phyloP scores from a whole-genome alignment of 2,888 invertebrate species.

The Drosophila anceps region DNA sequence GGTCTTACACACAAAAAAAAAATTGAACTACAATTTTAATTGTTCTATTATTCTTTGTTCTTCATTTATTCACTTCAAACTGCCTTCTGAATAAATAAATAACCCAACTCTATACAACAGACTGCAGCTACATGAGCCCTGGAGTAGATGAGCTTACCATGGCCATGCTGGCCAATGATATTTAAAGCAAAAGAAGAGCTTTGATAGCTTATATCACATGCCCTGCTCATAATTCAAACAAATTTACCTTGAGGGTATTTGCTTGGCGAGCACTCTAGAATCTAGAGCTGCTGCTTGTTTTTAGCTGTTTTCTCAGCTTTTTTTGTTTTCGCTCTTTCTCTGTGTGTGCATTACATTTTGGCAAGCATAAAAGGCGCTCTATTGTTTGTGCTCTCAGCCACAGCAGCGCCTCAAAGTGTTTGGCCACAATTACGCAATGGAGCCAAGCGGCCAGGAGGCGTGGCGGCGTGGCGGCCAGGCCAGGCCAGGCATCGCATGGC shows the following conservation, averaged over 20 bases:
- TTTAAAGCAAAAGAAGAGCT: neutral
- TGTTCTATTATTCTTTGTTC: no score
- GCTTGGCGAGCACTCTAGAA: neutral
- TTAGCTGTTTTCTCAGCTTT: constrained; percentile 12
- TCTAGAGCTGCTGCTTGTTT: neutral
- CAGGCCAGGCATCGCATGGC: neutral
- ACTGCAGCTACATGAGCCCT: no score
- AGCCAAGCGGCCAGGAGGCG: constrained; percentile 39
- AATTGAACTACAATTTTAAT: no score
- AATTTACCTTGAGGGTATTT: constrained; percentile 29
- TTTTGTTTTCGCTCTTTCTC: constrained; percentile 8
- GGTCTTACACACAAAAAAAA: no score
- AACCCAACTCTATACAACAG: no score
- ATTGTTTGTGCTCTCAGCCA: constrained; percentile 63
- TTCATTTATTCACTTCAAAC: no score
- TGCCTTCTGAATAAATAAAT: no score
- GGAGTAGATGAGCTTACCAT: no score
- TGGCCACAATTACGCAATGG: constrained; percentile 81
- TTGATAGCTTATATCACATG: neutral
- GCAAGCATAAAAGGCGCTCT: constrained; percentile 46
- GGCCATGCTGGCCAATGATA: neutral
- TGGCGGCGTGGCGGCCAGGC: constrained; percentile 39
- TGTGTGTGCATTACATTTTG: constrained; percentile 51
- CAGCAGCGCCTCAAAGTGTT: constrained; percentile 60
- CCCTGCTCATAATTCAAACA: neutral